A percentile compares a stretch with the other conserved stretches of the same genome.
These are phyloP conservation scores for Eriocheir sinensis DNA, from an alignment of 1,140 invertebrate species.

Conservation along the genomic window DNA sequence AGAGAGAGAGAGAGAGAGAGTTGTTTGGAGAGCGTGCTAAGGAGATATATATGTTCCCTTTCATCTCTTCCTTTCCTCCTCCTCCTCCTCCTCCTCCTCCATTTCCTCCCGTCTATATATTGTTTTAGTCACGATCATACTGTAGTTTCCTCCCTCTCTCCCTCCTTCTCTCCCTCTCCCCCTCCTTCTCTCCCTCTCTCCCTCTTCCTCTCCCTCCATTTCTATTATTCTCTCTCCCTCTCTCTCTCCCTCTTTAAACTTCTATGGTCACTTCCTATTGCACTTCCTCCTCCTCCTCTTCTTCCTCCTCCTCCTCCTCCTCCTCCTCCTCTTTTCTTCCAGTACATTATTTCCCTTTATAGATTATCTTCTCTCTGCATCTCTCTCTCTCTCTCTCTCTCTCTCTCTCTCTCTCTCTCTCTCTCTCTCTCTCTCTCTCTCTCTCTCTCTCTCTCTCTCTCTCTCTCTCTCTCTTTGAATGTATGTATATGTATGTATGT, in stretches of 20 bases:
- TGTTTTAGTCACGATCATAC: no score
- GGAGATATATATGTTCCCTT: neutral
- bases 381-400: constrained; percentile 51
- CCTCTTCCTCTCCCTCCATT: neutral
- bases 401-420: constrained; percentile 31
- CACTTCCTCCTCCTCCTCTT: neutral
- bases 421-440: constrained; percentile 13
- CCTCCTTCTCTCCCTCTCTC: neutral
- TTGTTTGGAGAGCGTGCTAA: neutral
- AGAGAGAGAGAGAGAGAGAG: constrained; percentile 14
- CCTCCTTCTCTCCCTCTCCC: neutral
- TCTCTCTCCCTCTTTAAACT: neutral
- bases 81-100: neutral
- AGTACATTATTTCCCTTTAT: neutral
- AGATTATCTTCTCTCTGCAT: constrained; percentile 7
- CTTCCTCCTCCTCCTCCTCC: neutral
- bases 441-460: neutral
- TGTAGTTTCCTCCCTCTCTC: neutral
- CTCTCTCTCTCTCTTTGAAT: no score
- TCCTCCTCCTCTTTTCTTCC: neutral
- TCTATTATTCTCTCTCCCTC: neutral
- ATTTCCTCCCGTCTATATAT: neutral
- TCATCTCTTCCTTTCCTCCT: neutral
- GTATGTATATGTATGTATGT: neutral
- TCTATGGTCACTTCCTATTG: neutral